Base-by-base conservation (phyloP, 1,140 invertebrate species). In the Cydia pomonella region DNA sequence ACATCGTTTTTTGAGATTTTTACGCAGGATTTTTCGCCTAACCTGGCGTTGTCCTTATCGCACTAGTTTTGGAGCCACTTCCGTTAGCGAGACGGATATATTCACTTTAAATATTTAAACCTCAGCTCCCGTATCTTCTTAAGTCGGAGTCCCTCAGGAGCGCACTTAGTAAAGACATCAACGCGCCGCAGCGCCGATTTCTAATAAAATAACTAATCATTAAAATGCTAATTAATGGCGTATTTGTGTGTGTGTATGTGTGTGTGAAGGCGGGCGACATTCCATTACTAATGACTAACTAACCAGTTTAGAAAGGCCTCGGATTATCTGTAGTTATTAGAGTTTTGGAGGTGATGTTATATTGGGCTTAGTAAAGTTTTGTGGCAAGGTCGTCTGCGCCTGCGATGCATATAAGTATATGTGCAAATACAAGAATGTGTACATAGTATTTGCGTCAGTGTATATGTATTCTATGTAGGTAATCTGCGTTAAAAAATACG, bases 401-500 rank as follows among this genome's bases (percentile, higher is more conserved):
- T 47, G 44, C 44, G 44, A 16, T 16, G 44, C 16, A 47, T 47
- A 47, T 47, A 47, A 13, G 13, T 47, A 47, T 47, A 47, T 47
- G 16, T 44, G 41, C 7, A 44, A 18, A 53, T 53, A 18, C 18
- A 53, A 7, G 10, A 44, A 44, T 44, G 41, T 18, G 6, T 53
- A 53, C 50, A 18, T 53, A 53, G 41, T 44, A 44, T 53, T 53
- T 53, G 50, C 50, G 50, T 53, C 50, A 18, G n/a, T 53, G n/a
- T 6, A n/a, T 53, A 18, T 1, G 16, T 18, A 6, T 50, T 50
- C 5, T 53, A 21, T 53, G 50, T 7, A 21, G 18, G 50, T 7
- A 38, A 38, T 38, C 9, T 38, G 33, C 9, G 33, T 38, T 9
- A 38, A 38, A 33, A 33, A 33, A 33, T 38, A 38, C 9, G 33